Evolutionary conservation across 2,113 vertebrate species (phyloP).

Genomic region (Choloepus hoffmanni): DNA sequence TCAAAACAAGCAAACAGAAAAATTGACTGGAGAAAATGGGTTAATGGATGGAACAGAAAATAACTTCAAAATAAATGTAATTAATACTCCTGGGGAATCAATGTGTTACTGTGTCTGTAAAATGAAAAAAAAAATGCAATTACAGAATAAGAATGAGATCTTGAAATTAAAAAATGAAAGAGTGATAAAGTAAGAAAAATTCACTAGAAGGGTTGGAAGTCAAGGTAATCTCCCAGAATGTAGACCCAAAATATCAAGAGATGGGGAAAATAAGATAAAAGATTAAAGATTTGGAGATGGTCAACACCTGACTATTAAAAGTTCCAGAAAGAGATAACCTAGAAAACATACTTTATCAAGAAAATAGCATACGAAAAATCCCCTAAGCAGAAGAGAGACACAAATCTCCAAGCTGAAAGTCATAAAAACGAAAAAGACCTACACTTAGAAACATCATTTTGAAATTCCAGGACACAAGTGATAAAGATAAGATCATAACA

Average conservation of each 20-base stretch:
- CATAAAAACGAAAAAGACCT: not conserved
- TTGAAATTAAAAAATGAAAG: not conserved
- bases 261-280: not conserved
- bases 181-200: not conserved
- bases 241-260: not conserved
- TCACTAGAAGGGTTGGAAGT: not conserved
- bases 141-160: not conserved
- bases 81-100: not conserved
- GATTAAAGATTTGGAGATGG: not conserved
- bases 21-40: not conserved
- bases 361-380: not conserved
- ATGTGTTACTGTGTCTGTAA: not conserved
- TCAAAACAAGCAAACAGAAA: not conserved
- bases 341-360: not conserved
- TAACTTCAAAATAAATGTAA: not conserved
- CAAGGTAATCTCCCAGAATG: not conserved
- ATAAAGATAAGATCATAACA: not conserved
- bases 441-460: not conserved
- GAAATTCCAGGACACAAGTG: not conserved
- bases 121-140: not conserved
- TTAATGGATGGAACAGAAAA: not conserved
- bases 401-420: not conserved
- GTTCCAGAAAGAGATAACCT: not conserved
- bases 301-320: not conserved
- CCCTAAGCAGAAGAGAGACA: not conserved